Evolutionary conservation across 37 sponge, comb jelly and placozoan species (phyloP).

Genomic region (Tethya wilhelma): DNA sequence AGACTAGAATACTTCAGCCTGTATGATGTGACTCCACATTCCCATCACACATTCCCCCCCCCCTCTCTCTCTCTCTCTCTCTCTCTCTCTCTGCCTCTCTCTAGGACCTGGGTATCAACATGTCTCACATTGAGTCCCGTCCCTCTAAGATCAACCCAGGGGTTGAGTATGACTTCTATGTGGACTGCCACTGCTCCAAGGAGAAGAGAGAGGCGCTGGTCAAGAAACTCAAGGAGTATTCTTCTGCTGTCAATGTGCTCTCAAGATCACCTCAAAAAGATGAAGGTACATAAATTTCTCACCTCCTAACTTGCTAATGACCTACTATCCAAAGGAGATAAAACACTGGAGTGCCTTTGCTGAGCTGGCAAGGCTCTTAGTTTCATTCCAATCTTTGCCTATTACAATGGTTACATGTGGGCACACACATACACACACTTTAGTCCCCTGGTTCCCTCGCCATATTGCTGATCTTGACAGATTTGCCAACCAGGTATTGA

Average conservation of each 20-base stretch:
- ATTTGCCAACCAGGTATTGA: slow-evolving; percentile 84
- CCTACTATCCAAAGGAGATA: too few species aligned
- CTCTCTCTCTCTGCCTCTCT: too few species aligned
- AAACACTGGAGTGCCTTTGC: too few species aligned
- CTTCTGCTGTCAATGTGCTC: slow-evolving; percentile 50
- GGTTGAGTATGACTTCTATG: slow-evolving; percentile 92
- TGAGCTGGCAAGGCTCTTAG: too few species aligned
- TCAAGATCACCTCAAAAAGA: slow-evolving; percentile 49
- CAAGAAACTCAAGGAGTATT: slow-evolving; percentile 38
- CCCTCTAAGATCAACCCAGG: slow-evolving; percentile 77
- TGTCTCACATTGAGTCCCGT: slow-evolving; percentile 98
- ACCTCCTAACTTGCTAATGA: too few species aligned
- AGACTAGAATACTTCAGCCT: too few species aligned
- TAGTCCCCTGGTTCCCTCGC: slow-evolving; percentile 98
- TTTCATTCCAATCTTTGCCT: too few species aligned
- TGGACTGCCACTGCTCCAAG: slow-evolving; percentile 69
- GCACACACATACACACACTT: too few species aligned
- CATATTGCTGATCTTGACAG: slow-evolving; percentile 91
- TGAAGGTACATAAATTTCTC: slow-evolving; percentile 69
- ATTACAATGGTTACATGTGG: too few species aligned
- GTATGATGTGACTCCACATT: neutral
- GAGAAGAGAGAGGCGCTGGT: slow-evolving; percentile 48
- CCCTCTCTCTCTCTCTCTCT: too few species aligned
- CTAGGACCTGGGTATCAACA: slow-evolving; percentile 82
- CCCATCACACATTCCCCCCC: neutral